Evolutionary conservation across 2,797 vertebrate genomes (phyloP), one percentile per base, ranked within the genome.

Genomic region (Mionectes olivaceus): DNA sequence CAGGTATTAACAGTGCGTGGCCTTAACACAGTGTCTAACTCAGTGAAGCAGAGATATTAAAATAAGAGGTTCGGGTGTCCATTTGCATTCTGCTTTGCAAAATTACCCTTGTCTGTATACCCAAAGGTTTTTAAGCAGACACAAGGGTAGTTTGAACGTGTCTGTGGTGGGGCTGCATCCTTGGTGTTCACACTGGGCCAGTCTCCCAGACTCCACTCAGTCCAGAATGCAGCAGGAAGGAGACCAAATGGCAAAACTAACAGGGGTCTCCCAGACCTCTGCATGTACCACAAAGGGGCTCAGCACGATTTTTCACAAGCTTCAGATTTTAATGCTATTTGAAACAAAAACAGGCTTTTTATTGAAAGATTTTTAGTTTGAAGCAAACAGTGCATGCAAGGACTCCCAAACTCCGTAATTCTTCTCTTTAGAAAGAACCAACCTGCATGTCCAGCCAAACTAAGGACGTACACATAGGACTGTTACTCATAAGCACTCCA

Each of bases 261-360:
- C 2, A 0, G 5, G 21, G 39, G 2, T 27, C 27, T 65, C 53
- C 30, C 12, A 2, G 14, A 33, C 61, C 39, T 46, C 27, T 57
- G 8, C n/a, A 78, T 33, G 46, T 32, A 56, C 19, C 6, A 2
- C 0, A n/a, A n/a, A 71, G 28, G 11, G 86, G 35, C 44, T 74
- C 60, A 47, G n/a, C 19, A 70, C 3, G 28, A 7, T 44, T 90
- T 80, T 87, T 41, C 56, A 68, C 12, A 75, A 56, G 17, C 61
- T 78, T 68, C 44, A 80, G 21, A 81, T 82, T 79, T 65, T 57
- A 87, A 46, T 13, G 13, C 24, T 30, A 23, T 68, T 87, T 92
- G 80, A 78, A 24, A 80, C 83, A 87, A 8, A 16, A 88, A 30
- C 24, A 47, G 10, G 8, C 10, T 46, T 68, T 81, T 49, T 15